Evolutionary conservation across 92 coral and sea anemone genomes (phyloP), one percentile per base, ranked within the genome.

Genomic region (Palythoa grandis): DNA sequence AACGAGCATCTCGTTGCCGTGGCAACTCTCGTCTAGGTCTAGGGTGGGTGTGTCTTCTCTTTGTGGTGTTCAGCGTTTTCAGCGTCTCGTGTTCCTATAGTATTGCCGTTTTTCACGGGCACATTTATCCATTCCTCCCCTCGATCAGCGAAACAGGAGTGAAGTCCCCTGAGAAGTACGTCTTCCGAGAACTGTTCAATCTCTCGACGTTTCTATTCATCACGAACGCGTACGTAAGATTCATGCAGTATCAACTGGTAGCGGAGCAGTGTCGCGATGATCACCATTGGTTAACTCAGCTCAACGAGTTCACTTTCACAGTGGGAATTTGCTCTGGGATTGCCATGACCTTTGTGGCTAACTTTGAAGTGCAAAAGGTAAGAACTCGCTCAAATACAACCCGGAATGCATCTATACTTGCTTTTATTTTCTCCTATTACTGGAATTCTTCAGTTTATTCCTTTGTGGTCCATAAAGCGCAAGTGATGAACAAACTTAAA

Each of bases 71-170:
- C 5, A 87, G 93, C 2, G 50, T 84, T 3, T 87, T 88, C 11
- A 91, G 94, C 38, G 92, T 93, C 15, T 63, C 89, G 57, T 85
- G 92, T 5, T 93, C 95, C 7, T 93, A 91, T 25, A 86, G 91
- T 37, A 92, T 92, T 11, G 96, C 96, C 24, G 79, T 93, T 16
- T 86, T 88, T 11, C 82, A 91, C 60, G 96, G 94, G 57, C 96
- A 93, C 69, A 87, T 93, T 17, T 93, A 91, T 50, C 96, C 96
- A 1, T 89, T 93, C 76, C 92, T 93, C 16, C 96, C 96, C 12
- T 91, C 96, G 1, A 91, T 93, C 86, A 93, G 96, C 72, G 96
- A 93, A 74, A 93, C 96, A 2, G 96, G 96, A 37, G 94, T 92
- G n/a, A 70, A 92, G 22, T 89, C 80, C 35, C 96, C 96, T 10